phyloP scores from a whole-genome alignment of 2,888 invertebrate species.

The Aspidapion aeneum region DNA sequence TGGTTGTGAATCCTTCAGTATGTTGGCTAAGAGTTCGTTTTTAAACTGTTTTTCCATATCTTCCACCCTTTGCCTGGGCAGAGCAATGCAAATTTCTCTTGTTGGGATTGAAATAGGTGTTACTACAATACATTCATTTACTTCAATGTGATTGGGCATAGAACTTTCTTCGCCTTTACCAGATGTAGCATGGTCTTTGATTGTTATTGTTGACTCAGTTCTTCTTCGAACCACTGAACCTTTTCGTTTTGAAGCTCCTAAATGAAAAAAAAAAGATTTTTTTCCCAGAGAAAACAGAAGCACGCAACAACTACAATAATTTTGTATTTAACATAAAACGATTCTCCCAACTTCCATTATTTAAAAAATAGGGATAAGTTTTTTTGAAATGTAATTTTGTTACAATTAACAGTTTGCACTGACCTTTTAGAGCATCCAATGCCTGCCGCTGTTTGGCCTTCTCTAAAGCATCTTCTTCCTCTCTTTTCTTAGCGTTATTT shows the following conservation, averaged over 20 bases:
- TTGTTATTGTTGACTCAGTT: not conserved
- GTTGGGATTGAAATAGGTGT: not conserved
- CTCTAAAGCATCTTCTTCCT: slow-evolving; percentile 9
- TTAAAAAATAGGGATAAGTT: too few relatives aligned
- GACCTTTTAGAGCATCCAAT: slow-evolving; percentile 10
- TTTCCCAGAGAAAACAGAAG: too few relatives aligned
- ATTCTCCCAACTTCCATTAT: too few relatives aligned
- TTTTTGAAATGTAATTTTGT: too few relatives aligned
- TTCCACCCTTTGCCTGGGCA: not conserved
- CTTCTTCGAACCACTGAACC: not conserved
- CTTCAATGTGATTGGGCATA: not conserved
- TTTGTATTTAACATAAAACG: too few relatives aligned
- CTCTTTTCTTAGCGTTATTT: slow-evolving; percentile 26
- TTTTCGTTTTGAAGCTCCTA: slow-evolving; percentile 33
- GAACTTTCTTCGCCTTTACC: not conserved
- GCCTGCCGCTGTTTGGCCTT: slow-evolving; percentile 19
- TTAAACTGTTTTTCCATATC: not conserved
- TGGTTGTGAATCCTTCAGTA: too few relatives aligned
- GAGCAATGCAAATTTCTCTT: not conserved
- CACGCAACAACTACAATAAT: too few relatives aligned
- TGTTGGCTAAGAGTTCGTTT: not conserved
- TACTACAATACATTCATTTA: not conserved
- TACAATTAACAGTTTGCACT: too few relatives aligned
- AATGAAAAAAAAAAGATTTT: too few relatives aligned
- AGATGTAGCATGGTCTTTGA: not conserved